These are phyloP conservation scores for Gambusia yucatana DNA, from an alignment of 2,797 vertebrate genomes.

Conservation along the genomic window DNA sequence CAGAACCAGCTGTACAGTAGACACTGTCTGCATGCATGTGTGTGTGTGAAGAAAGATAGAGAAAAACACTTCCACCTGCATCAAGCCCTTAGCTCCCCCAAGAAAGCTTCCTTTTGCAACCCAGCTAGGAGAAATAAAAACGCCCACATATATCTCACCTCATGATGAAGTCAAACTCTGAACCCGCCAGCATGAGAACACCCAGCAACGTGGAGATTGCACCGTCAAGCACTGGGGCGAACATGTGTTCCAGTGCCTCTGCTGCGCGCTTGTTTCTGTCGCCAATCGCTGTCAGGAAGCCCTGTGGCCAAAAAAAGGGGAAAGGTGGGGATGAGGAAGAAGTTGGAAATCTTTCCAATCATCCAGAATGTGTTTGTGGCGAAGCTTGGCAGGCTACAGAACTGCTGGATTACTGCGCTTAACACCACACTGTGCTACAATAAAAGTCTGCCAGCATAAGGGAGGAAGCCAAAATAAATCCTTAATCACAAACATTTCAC, in stretches of 20 bases:
- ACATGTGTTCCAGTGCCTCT: conserved; percentile 91
- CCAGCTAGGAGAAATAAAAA: conserved; percentile 30
- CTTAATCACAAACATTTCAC: conserved; percentile 46
- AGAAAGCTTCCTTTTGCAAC: conserved; percentile 46
- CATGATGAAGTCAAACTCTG: conserved; percentile 98
- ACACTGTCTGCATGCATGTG: conserved; percentile 40
- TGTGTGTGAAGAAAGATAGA: conserved; percentile 56
- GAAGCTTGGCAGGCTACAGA: conserved; percentile 48
- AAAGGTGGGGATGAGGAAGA: conserved; percentile 47
- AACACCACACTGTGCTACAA: conserved; percentile 19
- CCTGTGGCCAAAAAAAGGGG: conserved; percentile 74
- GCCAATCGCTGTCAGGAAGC: conserved; percentile 93
- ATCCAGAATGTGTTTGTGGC: conserved; percentile 58
- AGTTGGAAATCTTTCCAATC: conserved; percentile 69
- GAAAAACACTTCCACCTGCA: conserved; percentile 77
- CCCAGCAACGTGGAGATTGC: conserved; percentile 94
- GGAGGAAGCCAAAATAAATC: conserved; percentile 46
- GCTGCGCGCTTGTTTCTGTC: conserved; percentile 90
- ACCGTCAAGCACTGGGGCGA: conserved; percentile 96
- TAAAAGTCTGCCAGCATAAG: conserved; percentile 38
- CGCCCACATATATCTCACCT: conserved; percentile 81
- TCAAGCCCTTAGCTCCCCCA: conserved; percentile 49
- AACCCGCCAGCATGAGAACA: conserved; percentile 96
- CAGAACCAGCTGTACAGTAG: conserved; percentile 75
- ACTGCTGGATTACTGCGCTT: conserved; percentile 50